Evolutionary conservation across 2,113 vertebrate species (phyloP).

Genomic region (Dipodomys spectabilis): DNA sequence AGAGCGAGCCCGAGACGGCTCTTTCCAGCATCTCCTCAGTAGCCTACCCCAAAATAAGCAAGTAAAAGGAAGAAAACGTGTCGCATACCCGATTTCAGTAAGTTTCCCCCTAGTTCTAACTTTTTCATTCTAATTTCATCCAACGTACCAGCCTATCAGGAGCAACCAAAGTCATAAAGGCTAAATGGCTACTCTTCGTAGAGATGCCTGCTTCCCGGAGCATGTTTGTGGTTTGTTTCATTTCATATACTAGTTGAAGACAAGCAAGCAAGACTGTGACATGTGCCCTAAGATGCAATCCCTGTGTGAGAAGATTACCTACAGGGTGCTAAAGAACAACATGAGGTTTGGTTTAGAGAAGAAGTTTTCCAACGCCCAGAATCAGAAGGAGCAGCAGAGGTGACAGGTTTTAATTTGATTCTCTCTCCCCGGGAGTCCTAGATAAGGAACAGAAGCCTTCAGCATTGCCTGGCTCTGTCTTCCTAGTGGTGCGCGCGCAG

Average conservation of each 20-base stretch:
- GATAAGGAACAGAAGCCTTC: not conserved
- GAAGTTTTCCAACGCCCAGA: not conserved
- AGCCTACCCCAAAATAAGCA: not conserved
- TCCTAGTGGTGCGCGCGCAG: not conserved
- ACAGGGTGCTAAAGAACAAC: not conserved
- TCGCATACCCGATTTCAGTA: not conserved
- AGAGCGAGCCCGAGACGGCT: not conserved
- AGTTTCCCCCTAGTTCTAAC: not conserved
- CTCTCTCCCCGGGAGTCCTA: not conserved
- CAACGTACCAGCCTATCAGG: not conserved
- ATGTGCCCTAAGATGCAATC: conserved; percentile 21
- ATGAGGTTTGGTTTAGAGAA: not conserved
- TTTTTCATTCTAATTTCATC: not conserved
- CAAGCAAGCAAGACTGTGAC: not conserved
- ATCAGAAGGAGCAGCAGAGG: not conserved
- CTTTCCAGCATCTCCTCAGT: not conserved
- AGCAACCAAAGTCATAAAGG: not conserved
- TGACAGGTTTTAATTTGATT: not conserved
- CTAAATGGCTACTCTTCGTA: not conserved
- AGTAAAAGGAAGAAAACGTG: not conserved
- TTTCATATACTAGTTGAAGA: not conserved
- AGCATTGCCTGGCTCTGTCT: not conserved
- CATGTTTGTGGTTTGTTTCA: not conserved
- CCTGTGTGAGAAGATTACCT: not conserved
- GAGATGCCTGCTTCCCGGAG: not conserved